A percentile compares a stretch with the other conserved stretches of the same genome.
These are phyloP conservation scores for Spodoptera picta DNA, from an alignment of 2,888 invertebrate genomes.

Conservation along the genomic window DNA sequence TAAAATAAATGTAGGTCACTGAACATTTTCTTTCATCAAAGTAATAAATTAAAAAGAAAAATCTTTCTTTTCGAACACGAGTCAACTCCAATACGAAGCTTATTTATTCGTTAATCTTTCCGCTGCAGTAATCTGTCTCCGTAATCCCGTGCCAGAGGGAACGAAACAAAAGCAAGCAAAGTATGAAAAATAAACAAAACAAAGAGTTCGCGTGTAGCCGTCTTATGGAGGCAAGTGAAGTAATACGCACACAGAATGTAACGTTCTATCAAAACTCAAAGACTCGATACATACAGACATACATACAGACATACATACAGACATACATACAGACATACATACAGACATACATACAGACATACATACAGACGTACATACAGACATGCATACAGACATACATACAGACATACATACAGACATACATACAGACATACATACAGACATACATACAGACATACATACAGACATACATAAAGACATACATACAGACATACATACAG, in stretches of 20 bases:
- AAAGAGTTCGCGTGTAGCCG: not conserved
- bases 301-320: constrained; percentile 9
- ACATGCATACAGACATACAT: not conserved
- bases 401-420: constrained; percentile 4
- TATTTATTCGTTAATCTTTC: too few species aligned
- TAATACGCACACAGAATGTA: constrained; percentile 11
- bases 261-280: constrained; percentile 35
- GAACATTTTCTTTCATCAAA: too few species aligned
- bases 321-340: too few species aligned
- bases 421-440: constrained; percentile 18
- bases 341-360: constrained; percentile 26
- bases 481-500: constrained; percentile 18
- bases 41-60: too few species aligned
- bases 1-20: too few species aligned
- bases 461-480: constrained; percentile 13
- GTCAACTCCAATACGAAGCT: too few species aligned
- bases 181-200: not conserved
- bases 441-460: not conserved
- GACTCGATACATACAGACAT: constrained; percentile 27
- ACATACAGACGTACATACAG: constrained; percentile 17
- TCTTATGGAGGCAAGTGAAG: constrained; percentile 18
- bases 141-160: too few species aligned
- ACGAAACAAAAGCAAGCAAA: not conserved
- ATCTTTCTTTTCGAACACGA: too few species aligned
- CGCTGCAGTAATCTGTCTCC: too few species aligned